A percentile compares a stretch with the other conserved stretches of the same genome.
These are phyloP conservation scores for Etia nguti DNA, from an alignment of 2,113 vertebrate genomes.

Conservation along the genomic window DNA sequence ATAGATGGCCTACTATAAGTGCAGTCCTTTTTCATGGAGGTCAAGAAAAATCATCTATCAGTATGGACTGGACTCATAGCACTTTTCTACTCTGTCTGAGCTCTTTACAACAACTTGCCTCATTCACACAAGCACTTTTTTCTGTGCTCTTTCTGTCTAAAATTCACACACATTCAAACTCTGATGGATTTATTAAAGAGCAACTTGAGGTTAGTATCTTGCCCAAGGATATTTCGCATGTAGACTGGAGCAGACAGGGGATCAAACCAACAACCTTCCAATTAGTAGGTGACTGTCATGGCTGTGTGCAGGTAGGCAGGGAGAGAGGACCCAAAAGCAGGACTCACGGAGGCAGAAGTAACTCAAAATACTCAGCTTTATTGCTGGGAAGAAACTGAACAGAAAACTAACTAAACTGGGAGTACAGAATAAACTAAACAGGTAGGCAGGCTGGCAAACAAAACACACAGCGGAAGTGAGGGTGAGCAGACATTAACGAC, in stretches of 20 bases:
- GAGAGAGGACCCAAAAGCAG: too few relatives aligned
- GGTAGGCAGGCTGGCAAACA: too few relatives aligned
- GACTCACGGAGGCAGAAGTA: too few relatives aligned
- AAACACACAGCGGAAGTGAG: too few relatives aligned
- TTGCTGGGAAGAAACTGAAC: too few relatives aligned
- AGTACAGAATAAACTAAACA: too few relatives aligned
- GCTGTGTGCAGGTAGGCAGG: too few relatives aligned
- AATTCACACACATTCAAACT: background rate
- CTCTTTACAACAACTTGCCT: background rate
- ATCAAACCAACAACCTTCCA: background rate
- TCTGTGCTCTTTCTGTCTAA: background rate
- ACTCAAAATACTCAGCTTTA: too few relatives aligned
- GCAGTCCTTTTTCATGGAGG: background rate
- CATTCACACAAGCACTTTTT: background rate
- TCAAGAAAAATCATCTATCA: background rate
- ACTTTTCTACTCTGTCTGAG: background rate
- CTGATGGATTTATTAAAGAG: background rate
- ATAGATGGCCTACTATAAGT: background rate
- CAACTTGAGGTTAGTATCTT: background rate
- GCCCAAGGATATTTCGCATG: background rate
- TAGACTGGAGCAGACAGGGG: background rate
- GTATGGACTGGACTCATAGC: background rate
- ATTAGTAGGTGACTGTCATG: background rate
- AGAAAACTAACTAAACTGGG: too few relatives aligned
- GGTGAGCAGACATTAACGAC: too few relatives aligned